A percentile compares a stretch with the other conserved stretches of the same genome.
Conservation (phyloP, 2,797 vertebrate genomes). For the Lophius americanus region DNA sequence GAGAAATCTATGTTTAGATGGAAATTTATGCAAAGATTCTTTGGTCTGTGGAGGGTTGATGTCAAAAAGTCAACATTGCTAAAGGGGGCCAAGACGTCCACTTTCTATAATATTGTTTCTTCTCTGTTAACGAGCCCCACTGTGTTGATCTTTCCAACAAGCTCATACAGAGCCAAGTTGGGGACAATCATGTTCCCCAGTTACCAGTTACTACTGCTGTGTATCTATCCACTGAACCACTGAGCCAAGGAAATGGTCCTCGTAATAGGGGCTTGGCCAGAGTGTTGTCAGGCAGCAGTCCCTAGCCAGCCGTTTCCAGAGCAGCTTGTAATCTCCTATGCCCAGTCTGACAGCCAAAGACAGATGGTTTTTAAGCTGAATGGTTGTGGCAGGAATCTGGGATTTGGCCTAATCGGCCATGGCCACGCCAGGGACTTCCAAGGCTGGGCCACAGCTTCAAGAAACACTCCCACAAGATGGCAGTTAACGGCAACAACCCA, state of each 20-base stretch:
- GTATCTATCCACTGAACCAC: slow-evolving; percentile 74
- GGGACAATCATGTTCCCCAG: slow-evolving; percentile 63
- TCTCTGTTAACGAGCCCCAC: slow-evolving; percentile 31
- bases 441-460: slow-evolving; percentile 66
- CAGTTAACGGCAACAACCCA: slow-evolving; percentile 48
- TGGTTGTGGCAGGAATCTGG: slow-evolving; percentile 78
- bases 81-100: slow-evolving; percentile 21
- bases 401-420: slow-evolving; percentile 77
- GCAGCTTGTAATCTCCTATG: slow-evolving; percentile 81
- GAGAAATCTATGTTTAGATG: slow-evolving; percentile 37
- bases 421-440: slow-evolving; percentile 69
- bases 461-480: slow-evolving; percentile 62
- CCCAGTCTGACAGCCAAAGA: slow-evolving; percentile 80
- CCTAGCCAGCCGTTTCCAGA: slow-evolving; percentile 80
- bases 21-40: slow-evolving; percentile 12
- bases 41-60: slow-evolving; percentile 7
- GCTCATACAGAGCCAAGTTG: slow-evolving; percentile 63
- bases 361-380: slow-evolving; percentile 84
- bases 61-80: slow-evolving; percentile 4
- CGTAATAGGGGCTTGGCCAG: slow-evolving; percentile 79
- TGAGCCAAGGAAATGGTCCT: slow-evolving; percentile 79
- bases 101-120: slow-evolving; percentile 35
- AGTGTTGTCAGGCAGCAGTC: slow-evolving; percentile 75
- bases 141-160: slow-evolving; percentile 54
- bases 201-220: slow-evolving; percentile 69